phyloP scores from a whole-genome alignment of 2,888 invertebrate genomes.

The Galeopsomyia nigrocyanea region DNA sequence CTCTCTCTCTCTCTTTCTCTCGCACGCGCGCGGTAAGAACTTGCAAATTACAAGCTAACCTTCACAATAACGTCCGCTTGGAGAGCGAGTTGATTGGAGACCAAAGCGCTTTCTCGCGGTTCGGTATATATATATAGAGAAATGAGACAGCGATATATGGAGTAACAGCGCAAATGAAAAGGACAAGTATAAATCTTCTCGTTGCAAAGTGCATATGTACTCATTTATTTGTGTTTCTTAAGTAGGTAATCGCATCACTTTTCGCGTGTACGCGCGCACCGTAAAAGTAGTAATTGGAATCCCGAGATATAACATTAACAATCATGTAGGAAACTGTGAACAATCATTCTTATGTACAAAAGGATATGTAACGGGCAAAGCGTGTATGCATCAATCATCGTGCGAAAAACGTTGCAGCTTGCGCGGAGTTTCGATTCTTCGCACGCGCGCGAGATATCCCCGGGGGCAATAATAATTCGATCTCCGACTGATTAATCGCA shows the following conservation, averaged over 20 bases:
- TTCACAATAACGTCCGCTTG: constrained; percentile 21
- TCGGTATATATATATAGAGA: background rate
- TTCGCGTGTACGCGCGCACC: background rate
- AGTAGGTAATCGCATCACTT: background rate
- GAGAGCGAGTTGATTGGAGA: constrained; percentile 10
- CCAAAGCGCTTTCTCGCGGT: constrained; percentile 4
- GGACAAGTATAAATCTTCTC: too few relatives aligned
- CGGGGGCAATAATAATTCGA: constrained; percentile 31
- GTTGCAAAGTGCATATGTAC: too few relatives aligned
- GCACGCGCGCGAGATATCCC: constrained; percentile 1
- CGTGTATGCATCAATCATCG: constrained; percentile 50
- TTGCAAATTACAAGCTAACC: constrained; percentile 43
- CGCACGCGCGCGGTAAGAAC: constrained; percentile 21
- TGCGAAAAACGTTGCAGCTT: constrained; percentile 46
- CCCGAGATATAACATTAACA: background rate
- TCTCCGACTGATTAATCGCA: constrained; percentile 41
- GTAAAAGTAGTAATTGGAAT: background rate
- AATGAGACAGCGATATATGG: constrained; percentile 1
- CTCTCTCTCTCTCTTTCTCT: too few relatives aligned
- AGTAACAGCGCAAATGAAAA: too few relatives aligned
- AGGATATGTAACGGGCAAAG: constrained; percentile 21
- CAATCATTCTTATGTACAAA: too few relatives aligned
- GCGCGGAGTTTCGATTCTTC: constrained; percentile 12
- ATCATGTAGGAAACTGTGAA: too few relatives aligned
- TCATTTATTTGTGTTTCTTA: too few relatives aligned